Evolutionary conservation across 2,113 vertebrate genomes (phyloP).

Genomic region (Sceloporus tristichus): DNA sequence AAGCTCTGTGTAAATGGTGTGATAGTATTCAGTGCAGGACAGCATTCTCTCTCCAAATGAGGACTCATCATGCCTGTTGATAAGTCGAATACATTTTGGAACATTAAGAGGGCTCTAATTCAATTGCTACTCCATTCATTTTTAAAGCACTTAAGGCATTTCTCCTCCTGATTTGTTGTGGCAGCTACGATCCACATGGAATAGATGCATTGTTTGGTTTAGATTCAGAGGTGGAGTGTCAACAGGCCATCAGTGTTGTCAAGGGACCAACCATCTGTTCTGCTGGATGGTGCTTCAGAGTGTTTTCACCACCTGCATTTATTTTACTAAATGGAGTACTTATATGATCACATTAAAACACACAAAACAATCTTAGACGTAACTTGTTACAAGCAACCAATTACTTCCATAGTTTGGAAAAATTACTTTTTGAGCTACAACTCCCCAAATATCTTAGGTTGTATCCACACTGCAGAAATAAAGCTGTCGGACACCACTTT

Average conservation of each 20-base stretch:
- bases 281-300: slow-evolving; percentile 18
- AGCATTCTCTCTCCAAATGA: not conserved
- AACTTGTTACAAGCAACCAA: not conserved
- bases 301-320: not conserved
- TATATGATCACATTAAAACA: slow-evolving; percentile 25
- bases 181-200: slow-evolving; percentile 39
- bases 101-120: not conserved
- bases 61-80: slow-evolving; percentile 14
- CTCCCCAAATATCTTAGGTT: no score
- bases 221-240: slow-evolving; percentile 44
- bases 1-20: not conserved
- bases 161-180: slow-evolving; percentile 33
- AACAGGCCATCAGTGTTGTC: slow-evolving; percentile 34
- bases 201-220: slow-evolving; percentile 33
- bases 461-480: no score
- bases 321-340: slow-evolving; percentile 52
- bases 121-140: slow-evolving; percentile 14
- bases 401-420: not conserved
- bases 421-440: no score
- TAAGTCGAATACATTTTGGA: slow-evolving; percentile 8
- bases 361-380: no score
- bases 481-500: no score
- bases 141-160: slow-evolving; percentile 16
- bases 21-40: not conserved
- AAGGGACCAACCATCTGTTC: slow-evolving; percentile 42